Evolutionary conservation across 2,888 invertebrate genomes (phyloP).

Genomic region (Lithophane ornitopus): DNA sequence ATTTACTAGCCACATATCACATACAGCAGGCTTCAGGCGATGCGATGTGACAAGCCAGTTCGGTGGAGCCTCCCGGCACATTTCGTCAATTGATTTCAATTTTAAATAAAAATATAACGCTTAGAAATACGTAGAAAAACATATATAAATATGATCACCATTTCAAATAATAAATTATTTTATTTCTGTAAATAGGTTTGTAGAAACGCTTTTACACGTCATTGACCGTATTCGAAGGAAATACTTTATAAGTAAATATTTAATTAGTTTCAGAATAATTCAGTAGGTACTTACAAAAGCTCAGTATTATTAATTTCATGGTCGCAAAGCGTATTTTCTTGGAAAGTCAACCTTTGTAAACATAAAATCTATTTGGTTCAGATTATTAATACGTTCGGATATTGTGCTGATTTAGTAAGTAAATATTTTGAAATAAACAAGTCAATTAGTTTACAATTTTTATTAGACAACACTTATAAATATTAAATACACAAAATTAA

Average conservation of each 20-base stretch:
- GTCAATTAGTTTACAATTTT: constrained; percentile 11
- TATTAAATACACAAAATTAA: constrained; percentile 32
- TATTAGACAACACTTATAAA: constrained; percentile 55
- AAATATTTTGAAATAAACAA: constrained; percentile 26
- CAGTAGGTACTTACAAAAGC: constrained; percentile 48
- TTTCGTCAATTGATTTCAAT: neutral
- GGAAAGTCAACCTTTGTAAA: constrained; percentile 1
- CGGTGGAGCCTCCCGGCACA: neutral
- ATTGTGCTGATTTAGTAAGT: neutral
- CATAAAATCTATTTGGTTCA: constrained; percentile 52
- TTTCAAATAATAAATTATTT: too few relatives aligned
- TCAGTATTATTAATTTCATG: constrained; percentile 29
- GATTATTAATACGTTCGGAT: constrained; percentile 25
- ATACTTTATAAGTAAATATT: too few relatives aligned
- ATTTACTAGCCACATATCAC: neutral
- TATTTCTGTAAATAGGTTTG: too few relatives aligned
- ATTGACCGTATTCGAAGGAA: neutral
- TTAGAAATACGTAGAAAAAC: neutral
- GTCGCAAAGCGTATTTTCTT: neutral
- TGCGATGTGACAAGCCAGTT: neutral
- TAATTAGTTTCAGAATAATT: neutral
- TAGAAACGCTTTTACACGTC: too few relatives aligned
- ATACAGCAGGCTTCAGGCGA: neutral
- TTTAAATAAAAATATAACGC: constrained; percentile 3
- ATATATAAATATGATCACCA: neutral